Evolutionary conservation across 2,888 invertebrate species (phyloP).

Genomic region (Pseudanteris insignis): DNA sequence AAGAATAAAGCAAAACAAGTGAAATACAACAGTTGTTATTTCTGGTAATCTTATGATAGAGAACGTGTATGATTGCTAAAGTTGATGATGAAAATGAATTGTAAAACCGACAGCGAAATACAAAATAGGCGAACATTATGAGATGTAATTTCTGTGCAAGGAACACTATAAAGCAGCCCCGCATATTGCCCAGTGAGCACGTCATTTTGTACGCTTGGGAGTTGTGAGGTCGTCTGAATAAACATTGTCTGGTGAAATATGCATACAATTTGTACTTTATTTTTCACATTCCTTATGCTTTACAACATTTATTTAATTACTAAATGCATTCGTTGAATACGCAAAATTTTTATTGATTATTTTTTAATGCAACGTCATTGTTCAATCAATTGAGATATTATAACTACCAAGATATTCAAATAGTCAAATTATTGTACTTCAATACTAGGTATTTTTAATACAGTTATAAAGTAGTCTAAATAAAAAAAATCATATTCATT

Average conservation of each 20-base stretch:
- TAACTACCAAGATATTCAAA: too few relatives aligned
- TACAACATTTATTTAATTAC: too few relatives aligned
- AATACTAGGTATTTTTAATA: too few relatives aligned
- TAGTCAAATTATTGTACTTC: too few relatives aligned
- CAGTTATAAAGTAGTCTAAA: too few relatives aligned
- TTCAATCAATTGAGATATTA: too few relatives aligned
- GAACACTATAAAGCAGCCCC: constrained; percentile 62
- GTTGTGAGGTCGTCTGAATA: constrained; percentile 82
- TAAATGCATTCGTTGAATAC: too few relatives aligned
- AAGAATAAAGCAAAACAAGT: constrained; percentile 55
- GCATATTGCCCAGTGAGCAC: constrained; percentile 70
- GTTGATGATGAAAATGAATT: constrained; percentile 46
- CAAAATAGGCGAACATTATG: constrained; percentile 40
- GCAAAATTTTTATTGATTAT: too few relatives aligned
- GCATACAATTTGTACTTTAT: constrained; percentile 67
- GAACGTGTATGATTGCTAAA: constrained; percentile 28
- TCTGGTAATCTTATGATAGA: constrained; percentile 52
- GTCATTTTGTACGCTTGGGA: constrained; percentile 79
- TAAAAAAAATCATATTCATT: too few relatives aligned
- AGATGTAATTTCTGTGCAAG: constrained; percentile 47
- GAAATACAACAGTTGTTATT: constrained; percentile 62
- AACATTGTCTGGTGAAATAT: constrained; percentile 71
- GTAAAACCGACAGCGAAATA: constrained; percentile 41
- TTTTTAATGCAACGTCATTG: too few relatives aligned
- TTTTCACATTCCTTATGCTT: constrained; percentile 28